Percentiles rank a stretch among this genome's conserved stretches.
Conservation (phyloP, 2,797 vertebrate genomes). For the Xiphorhynchus erythropygius region DNA sequence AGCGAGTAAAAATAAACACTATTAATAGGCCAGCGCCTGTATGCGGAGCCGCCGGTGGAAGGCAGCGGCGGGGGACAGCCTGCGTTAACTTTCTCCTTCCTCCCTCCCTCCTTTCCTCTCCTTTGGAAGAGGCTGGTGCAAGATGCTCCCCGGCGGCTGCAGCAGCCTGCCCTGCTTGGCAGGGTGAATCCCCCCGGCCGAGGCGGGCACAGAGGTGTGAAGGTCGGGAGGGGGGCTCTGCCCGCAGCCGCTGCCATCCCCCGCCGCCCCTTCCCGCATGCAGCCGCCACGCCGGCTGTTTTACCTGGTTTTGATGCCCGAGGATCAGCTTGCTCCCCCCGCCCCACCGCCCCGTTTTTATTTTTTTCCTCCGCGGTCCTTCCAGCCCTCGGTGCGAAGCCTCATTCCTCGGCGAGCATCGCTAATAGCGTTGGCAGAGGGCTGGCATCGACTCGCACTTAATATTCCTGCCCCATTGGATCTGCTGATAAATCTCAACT, state of each 20-base stretch:
- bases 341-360: background rate
- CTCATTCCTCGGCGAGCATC: conserved; percentile 77
- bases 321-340: background rate
- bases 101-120: background rate
- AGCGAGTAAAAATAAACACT: conserved; percentile 49
- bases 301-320: conserved; percentile 27
- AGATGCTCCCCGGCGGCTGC: background rate
- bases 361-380: conserved; percentile 24
- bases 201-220: background rate
- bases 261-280: background rate
- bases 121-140: background rate
- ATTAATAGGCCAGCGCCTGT: conserved; percentile 25
- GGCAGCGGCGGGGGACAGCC: background rate
- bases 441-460: conserved; percentile 78
- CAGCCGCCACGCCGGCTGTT: background rate
- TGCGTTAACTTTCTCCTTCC: conserved; percentile 32
- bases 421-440: conserved; percentile 78
- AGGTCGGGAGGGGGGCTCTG: background rate
- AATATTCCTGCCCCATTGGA: conserved; percentile 84
- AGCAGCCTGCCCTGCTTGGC: background rate
- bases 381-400: conserved; percentile 8
- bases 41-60: conserved; percentile 17
- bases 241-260: background rate
- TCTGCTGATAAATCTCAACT: conserved; percentile 84
- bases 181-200: background rate